These are phyloP conservation scores for Acholoe squamosa DNA, from an alignment of 2,888 invertebrate genomes.

Conservation along the genomic window DNA sequence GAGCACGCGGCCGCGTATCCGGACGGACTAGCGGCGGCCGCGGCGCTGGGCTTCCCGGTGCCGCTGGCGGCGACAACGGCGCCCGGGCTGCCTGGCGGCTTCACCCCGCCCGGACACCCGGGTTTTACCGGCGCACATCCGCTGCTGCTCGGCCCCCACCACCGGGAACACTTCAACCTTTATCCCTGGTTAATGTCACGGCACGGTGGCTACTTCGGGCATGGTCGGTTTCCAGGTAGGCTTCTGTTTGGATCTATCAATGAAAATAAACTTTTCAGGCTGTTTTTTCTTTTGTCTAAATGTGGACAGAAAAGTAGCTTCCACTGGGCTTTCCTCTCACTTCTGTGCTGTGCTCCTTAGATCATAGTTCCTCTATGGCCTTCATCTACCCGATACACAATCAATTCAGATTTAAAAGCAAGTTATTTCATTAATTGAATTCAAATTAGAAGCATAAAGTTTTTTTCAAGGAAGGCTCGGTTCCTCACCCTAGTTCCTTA, in stretches of 20 bases:
- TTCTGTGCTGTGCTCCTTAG: no score
- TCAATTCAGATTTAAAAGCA: no score
- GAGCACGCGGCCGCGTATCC: constrained; percentile 27
- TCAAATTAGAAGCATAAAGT: no score
- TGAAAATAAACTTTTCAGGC: no score
- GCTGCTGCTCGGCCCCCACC: constrained; percentile 34
- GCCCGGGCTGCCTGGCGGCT: constrained; percentile 24
- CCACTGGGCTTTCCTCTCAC: no score
- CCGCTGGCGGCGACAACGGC: constrained; percentile 54
- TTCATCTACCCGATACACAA: no score
- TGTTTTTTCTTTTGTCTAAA: no score
- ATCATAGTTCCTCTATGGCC: no score
- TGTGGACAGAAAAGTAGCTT: no score
- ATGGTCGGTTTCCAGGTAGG: constrained; percentile 58
- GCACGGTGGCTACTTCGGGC: constrained; percentile 60
- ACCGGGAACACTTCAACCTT: constrained; percentile 55
- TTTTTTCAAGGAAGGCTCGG: no score
- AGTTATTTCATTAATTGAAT: no score
- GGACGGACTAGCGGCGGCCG: constrained; percentile 58
- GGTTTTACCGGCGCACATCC: constrained; percentile 25
- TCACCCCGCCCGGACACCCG: constrained; percentile 27
- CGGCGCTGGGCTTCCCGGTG: constrained; percentile 61
- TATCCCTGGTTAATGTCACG: constrained; percentile 62
- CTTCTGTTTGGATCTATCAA: neutral
- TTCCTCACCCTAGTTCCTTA: no score